These are phyloP conservation scores for Synanthedon formicaeformis DNA, from an alignment of 2,888 invertebrate genomes.

Conservation along the genomic window DNA sequence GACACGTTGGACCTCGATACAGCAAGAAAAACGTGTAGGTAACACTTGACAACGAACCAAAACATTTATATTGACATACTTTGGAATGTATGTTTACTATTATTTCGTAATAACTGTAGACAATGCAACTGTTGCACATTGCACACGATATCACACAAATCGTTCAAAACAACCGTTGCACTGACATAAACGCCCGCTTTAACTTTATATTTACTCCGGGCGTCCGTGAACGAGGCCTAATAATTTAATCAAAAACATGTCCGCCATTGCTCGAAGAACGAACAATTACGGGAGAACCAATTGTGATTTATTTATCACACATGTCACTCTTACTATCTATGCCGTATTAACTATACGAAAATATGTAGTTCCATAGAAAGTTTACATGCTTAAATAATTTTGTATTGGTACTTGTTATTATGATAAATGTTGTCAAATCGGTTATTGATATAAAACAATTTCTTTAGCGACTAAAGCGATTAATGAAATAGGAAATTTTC, in stretches of 20 bases:
- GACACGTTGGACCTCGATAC: not conserved
- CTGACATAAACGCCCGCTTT: constrained; percentile 17
- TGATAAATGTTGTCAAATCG: too few relatives aligned
- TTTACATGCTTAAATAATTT: too few relatives aligned
- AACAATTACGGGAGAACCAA: constrained; percentile 12
- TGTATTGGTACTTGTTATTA: too few relatives aligned
- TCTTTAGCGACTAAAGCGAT: too few relatives aligned
- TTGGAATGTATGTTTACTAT: not conserved
- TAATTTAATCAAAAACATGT: constrained; percentile 41
- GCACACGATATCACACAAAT: constrained; percentile 17
- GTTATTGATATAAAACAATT: too few relatives aligned
- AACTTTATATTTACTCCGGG: constrained; percentile 17
- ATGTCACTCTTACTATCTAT: too few relatives aligned
- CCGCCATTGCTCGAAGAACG: constrained; percentile 12
- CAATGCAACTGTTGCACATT: constrained; percentile 8
- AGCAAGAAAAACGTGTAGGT: not conserved
- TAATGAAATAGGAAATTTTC: too few relatives aligned
- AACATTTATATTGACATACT: not conserved
- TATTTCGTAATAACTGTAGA: constrained; percentile 1
- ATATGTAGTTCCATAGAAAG: too few relatives aligned
- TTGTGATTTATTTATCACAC: not conserved
- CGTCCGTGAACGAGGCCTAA: constrained; percentile 17
- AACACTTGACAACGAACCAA: not conserved
- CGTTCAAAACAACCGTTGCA: constrained; percentile 9
- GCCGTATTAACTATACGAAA: too few relatives aligned